Base-by-base conservation (phyloP, 2,113 vertebrate species). In the Archilochus colubris region DNA sequence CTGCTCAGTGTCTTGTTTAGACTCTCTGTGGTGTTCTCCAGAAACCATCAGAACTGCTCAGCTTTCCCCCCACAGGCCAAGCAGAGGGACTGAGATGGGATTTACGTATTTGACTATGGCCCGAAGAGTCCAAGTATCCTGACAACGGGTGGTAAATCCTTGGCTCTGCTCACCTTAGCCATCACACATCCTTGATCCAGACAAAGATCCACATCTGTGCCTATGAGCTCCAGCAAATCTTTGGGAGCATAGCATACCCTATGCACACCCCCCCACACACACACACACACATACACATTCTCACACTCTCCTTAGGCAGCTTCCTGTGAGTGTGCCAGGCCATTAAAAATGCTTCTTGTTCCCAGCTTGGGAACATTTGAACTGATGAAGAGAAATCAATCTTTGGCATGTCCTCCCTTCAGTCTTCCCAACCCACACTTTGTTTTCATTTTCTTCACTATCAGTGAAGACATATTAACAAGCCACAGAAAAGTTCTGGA, bases 381-480 rank as follows among this genome's bases (percentile, higher is more conserved):
- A 79, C 43, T 6, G 50, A 40, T 81, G 79, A 88, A 93, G 63
- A 90, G 72, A 93, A 93, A 93, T 86, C 91, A 70, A 88, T 36
- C 69, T 81, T 88, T 88, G 80, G 76, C 90, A 59, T 8, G 43
- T 40, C 59, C 31, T 66, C 57, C 25, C n/a, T 80, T 66, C 44
- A 66, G 51, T 46, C 21, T 33, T 96, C 70, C 58, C 38, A 90
- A 62, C 27, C 62, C 82, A 76, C 67, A 76, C 30, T 93, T 89
- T 82, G 66, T 96, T 94, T 94, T 93, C 75, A 28, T 91, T 70
- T 73, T 85, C 70, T 88, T 79, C 66, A 59, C 63, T 96, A 93
- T 88, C 88, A 82, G 70, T 62, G 59, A 89, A 85, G 92, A 88
- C 76, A 78, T 90, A 96, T 91, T 91, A 95, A 94, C 68, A 88